Evolutionary conservation across 2,888 invertebrate genomes (phyloP).

Genomic region (Crematogaster levior): DNA sequence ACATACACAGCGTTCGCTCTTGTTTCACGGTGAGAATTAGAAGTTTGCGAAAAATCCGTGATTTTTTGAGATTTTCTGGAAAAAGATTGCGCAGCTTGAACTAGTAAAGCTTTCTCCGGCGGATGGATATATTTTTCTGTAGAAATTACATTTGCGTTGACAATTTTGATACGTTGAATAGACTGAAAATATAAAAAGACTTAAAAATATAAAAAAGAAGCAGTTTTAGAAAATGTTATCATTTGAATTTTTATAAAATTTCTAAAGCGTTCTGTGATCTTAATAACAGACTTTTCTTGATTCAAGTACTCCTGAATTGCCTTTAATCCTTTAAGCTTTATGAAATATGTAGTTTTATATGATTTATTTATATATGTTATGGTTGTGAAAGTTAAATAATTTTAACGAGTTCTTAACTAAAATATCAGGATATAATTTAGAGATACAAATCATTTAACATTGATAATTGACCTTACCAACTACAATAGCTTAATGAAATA

Average conservation of each 20-base stretch:
- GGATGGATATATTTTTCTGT: neutral
- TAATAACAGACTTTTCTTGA: neutral
- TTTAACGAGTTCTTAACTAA: conserved; percentile 6
- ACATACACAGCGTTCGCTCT: neutral
- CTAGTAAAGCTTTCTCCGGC: neutral
- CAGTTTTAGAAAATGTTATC: too few species aligned
- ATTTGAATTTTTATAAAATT: neutral
- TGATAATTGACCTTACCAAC: neutral
- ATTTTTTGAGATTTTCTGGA: conserved; percentile 22
- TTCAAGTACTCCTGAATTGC: neutral
- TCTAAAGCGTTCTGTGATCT: neutral
- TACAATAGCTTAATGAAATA: neutral
- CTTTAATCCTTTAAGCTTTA: neutral
- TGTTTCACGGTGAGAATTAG: neutral
- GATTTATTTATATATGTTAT: neutral
- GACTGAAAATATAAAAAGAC: too few species aligned
- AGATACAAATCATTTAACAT: conserved; percentile 1
- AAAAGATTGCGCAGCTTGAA: neutral
- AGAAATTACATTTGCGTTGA: neutral
- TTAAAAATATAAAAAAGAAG: neutral
- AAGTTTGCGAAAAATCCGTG: conserved; percentile 4
- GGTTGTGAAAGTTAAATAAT: neutral
- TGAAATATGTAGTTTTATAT: neutral
- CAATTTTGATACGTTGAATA: neutral
- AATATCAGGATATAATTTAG: neutral